Evolutionary conservation across 1,140 invertebrate species (phyloP), one percentile per base, ranked within the genome.

Genomic region (Tyrophagus putrescentiae): DNA sequence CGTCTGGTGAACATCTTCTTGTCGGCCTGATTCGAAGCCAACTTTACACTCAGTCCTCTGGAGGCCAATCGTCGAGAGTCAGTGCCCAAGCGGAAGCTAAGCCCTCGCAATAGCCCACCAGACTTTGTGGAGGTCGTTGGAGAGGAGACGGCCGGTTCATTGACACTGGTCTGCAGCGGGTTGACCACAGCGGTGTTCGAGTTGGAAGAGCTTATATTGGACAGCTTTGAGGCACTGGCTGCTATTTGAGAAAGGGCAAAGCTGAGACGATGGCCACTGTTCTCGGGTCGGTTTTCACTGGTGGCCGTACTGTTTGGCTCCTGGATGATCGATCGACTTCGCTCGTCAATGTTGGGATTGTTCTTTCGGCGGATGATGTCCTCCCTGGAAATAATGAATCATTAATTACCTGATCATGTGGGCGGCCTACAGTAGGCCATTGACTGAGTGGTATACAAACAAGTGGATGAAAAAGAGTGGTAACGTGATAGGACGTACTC

Each of bases 1-100:
- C 70, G 65, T 28, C 70, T 57, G 52, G 71, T 61, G 60, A 71
- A 68, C 36, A 68, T 64, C 3, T 57, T 32, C 16, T 59, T 60
- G 3, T 58, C 60, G 23, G 60, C 59, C 41, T 45, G 42, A 32
- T 57, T 28, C 27, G n/a, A 60, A 21, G 45, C 59, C 34, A 66
- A 58, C 53, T 62, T 64, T 25, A 66, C 64, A 57, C 62, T 64
- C n/a, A 64, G 54, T 32, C 64, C 64, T 42, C 64, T n/a, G 21
- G 23, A 13, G 3, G 33, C 23, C 16, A 33, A n/a, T 13, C 33
- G 13, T 7, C 45, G 25, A 33, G 42, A 33, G 53, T 48, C 45
- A 1, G 41, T 18, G 41, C 29, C n/a, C 1, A 52, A 33, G 1
- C 67, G 63, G 27, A 64, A 61, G 36, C 66, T 64, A 56, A 66